phyloP scores from a whole-genome alignment of 1,140 invertebrate genomes.

The Pogonus chalceus region DNA sequence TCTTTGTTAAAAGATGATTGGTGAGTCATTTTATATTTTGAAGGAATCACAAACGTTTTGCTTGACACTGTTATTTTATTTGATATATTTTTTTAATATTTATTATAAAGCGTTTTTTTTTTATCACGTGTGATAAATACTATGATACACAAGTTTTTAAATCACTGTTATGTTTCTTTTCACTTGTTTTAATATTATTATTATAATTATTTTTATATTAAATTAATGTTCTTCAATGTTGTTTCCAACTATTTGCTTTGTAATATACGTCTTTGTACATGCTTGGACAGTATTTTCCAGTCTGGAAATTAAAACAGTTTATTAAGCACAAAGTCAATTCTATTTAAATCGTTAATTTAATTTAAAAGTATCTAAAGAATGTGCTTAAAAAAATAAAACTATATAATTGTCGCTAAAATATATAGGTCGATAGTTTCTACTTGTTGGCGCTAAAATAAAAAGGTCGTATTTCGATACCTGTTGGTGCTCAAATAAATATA shows the following conservation, averaged over 20 bases:
- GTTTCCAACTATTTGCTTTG: conserved; percentile 66
- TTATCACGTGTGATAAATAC: conserved; percentile 1
- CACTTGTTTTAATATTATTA: background rate
- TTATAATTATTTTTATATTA: conserved; percentile 1
- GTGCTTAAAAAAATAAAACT: too few relatives aligned
- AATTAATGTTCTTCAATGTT: conserved; percentile 39
- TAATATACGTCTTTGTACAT: conserved; percentile 82
- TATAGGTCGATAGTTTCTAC: too few relatives aligned
- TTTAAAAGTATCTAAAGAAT: background rate
- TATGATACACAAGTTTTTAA: background rate
- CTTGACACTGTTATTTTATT: too few relatives aligned
- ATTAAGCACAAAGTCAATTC: conserved; percentile 2
- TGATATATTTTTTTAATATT: too few relatives aligned
- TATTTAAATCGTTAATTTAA: background rate
- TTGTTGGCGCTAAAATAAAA: too few relatives aligned
- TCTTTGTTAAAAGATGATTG: too few relatives aligned
- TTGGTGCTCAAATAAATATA: too few relatives aligned
- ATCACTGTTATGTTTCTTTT: background rate
- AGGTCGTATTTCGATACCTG: too few relatives aligned
- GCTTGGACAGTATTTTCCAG: conserved; percentile 70
- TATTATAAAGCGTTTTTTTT: conserved; percentile 4
- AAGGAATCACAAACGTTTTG: too few relatives aligned
- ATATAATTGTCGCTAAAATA: too few relatives aligned
- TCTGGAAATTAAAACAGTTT: conserved; percentile 41
- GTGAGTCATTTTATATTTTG: too few relatives aligned